phyloP scores from a whole-genome alignment of 1,140 invertebrate genomes.

The Zaprionus africanus region DNA sequence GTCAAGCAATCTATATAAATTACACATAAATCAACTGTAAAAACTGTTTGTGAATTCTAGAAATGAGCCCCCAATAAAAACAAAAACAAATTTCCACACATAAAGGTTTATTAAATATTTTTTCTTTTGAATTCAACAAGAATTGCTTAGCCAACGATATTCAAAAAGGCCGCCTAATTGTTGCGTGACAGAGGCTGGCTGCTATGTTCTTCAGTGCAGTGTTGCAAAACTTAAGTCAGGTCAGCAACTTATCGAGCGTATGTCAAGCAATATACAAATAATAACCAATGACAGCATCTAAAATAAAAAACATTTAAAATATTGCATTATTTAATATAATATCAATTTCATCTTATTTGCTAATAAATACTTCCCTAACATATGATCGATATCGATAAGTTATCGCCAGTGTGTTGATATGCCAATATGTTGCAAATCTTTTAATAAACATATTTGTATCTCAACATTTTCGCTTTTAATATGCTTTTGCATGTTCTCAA shows the following conservation, averaged over 20 bases:
- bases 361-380: not conserved
- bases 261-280: not conserved
- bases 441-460: not conserved
- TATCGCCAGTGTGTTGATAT: not conserved
- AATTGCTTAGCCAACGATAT: not conserved
- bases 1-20: conserved; percentile 31
- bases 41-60: conserved; percentile 45
- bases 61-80: conserved; percentile 60
- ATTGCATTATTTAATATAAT: not conserved
- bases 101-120: not conserved
- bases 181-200: not conserved
- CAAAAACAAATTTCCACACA: conserved; percentile 31
- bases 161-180: not conserved
- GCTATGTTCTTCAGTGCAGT: not conserved
- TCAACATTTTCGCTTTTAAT: not conserved
- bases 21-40: conserved; percentile 56
- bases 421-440: not conserved
- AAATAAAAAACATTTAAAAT: not conserved
- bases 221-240: not conserved
- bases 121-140: not conserved
- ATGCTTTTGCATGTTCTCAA: not conserved
- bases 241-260: not conserved
- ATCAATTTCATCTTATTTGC: not conserved
- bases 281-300: not conserved
- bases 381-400: conserved; percentile 6